These are phyloP conservation scores for Schizaphis graminum DNA, from an alignment of 2,888 invertebrate species.

Conservation along the genomic window DNA sequence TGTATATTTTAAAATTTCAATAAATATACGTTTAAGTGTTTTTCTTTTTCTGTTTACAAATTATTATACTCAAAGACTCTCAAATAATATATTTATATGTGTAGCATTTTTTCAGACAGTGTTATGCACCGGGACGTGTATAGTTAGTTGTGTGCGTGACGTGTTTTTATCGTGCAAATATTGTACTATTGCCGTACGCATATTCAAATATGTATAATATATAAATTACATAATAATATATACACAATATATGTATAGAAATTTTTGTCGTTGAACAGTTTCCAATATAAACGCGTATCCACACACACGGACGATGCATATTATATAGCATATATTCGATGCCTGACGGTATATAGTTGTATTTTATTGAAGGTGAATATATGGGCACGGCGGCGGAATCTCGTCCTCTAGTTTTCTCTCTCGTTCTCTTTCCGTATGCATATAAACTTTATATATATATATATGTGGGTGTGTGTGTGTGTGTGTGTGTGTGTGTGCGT, in stretches of 20 bases:
- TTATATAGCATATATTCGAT: neutral
- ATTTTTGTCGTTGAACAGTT: conserved; percentile 1
- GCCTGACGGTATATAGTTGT: neutral
- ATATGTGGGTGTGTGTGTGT: too few relatives aligned
- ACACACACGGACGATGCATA: neutral
- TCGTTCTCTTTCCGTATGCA: neutral
- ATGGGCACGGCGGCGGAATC: neutral
- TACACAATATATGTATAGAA: neutral
- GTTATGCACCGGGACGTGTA: neutral
- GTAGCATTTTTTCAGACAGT: neutral
- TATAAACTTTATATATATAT: neutral
- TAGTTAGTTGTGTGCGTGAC: neutral
- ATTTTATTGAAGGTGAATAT: neutral
- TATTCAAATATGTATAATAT: neutral
- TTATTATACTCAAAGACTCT: neutral
- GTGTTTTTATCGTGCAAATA: neutral
- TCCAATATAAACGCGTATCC: neutral
- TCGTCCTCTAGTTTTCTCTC: neutral
- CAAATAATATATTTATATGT: neutral
- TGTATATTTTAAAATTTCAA: neutral
- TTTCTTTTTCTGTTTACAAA: neutral
- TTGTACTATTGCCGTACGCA: neutral
- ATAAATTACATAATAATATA: neutral
- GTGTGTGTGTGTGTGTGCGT: neutral
- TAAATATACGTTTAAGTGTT: neutral